Conservation (phyloP, 2,797 vertebrate genomes). For the Enteromius radiatus region DNA sequence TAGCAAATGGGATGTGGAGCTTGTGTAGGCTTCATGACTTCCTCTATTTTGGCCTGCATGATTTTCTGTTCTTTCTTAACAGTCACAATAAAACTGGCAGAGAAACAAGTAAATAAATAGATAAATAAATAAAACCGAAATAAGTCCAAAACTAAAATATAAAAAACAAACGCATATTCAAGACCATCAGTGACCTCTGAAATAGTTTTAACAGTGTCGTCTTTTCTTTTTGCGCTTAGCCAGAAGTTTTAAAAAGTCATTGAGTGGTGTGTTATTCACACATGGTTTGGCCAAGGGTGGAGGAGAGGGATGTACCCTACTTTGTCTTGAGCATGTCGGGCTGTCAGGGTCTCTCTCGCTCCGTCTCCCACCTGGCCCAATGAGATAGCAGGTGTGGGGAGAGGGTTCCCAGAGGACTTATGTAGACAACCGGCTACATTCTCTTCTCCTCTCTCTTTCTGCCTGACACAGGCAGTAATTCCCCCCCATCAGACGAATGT, state of each 20-base stretch:
- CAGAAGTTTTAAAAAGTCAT: slow-evolving; percentile 51
- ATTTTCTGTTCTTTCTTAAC: neutral
- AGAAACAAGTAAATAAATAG: neutral
- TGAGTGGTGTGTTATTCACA: slow-evolving; percentile 60
- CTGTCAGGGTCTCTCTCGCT: slow-evolving; percentile 61
- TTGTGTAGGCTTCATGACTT: neutral
- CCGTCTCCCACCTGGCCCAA: slow-evolving; percentile 61
- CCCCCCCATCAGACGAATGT: slow-evolving; percentile 42
- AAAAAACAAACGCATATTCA: neutral
- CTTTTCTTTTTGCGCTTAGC: neutral
- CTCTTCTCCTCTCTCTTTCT: slow-evolving; percentile 15
- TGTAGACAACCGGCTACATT: slow-evolving; percentile 46
- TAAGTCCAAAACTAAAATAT: neutral
- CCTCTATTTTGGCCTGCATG: neutral
- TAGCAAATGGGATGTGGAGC: neutral
- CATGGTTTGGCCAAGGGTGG: slow-evolving; percentile 55
- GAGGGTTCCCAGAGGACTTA: slow-evolving; percentile 47
- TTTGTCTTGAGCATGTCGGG: slow-evolving; percentile 62
- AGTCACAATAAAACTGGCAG: neutral
- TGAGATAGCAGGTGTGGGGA: slow-evolving; percentile 59
- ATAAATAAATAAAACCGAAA: neutral
- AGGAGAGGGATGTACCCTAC: slow-evolving; percentile 60
- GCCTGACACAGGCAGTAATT: slow-evolving; percentile 44
- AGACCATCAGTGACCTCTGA: neutral
- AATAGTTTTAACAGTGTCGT: neutral